Percentiles rank a stretch among this genome's conserved stretches.
Evolutionary conservation across 2,113 vertebrate genomes (phyloP).

Genomic region (Muntiacus muntjak): DNA sequence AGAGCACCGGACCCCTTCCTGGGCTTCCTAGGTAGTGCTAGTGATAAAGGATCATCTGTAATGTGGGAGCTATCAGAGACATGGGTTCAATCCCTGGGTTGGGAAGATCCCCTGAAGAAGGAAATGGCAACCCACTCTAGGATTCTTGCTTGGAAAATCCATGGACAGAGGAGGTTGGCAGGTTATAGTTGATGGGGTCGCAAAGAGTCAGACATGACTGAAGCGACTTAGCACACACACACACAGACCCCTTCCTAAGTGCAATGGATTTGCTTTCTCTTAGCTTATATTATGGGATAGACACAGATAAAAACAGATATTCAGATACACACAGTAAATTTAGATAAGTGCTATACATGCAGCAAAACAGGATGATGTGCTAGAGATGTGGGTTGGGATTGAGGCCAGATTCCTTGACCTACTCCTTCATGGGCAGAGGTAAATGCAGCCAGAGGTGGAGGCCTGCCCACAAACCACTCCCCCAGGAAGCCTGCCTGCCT

Average conservation of each 20-base stretch:
- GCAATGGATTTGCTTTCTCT: not conserved
- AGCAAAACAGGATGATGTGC: no score
- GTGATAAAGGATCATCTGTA: not conserved
- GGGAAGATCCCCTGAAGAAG: not conserved
- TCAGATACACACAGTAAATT: not conserved
- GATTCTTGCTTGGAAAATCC: not conserved
- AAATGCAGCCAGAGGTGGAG: not conserved
- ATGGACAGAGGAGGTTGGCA: not conserved
- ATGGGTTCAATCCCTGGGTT: not conserved
- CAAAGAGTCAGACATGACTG: not conserved
- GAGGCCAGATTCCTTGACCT: not conserved
- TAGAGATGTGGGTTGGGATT: not conserved
- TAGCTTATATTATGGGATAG: not conserved
- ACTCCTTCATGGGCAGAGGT: rapidly evolving
- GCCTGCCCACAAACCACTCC: not conserved
- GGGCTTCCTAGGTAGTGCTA: not conserved
- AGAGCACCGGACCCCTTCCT: not conserved
- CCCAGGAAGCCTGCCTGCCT: not conserved
- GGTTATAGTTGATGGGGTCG: not conserved
- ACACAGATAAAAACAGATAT: not conserved
- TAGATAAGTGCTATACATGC: not conserved
- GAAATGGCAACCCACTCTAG: not conserved
- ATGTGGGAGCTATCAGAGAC: not conserved
- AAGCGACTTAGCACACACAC: not conserved
- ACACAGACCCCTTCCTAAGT: not conserved